Evolutionary conservation across 2,888 invertebrate genomes (phyloP).

Genomic region (Neuroscelio doddi): DNA sequence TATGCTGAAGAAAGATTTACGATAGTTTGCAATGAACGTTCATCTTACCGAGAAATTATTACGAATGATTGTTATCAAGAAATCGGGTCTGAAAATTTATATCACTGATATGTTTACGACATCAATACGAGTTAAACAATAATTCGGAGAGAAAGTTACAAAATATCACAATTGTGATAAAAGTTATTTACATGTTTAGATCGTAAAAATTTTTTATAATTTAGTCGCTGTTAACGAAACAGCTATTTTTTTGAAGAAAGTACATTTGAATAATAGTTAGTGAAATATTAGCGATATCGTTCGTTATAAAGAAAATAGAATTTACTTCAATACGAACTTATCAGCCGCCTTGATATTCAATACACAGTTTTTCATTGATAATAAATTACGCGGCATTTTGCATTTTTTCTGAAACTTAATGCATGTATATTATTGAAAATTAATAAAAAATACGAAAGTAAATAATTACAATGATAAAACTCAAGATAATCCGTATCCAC

Average conservation of each 20-base stretch:
- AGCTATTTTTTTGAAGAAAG: too few relatives aligned
- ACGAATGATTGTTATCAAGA: constrained; percentile 10
- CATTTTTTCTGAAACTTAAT: constrained; percentile 13
- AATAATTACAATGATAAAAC: constrained; percentile 32
- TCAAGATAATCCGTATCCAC: constrained; percentile 7
- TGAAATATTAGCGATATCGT: not conserved
- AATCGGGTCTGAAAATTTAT: not conserved
- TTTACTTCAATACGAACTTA: not conserved
- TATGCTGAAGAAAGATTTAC: constrained; percentile 36
- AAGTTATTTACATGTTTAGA: too few relatives aligned
- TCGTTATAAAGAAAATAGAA: not conserved
- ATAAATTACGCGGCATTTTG: constrained; percentile 24
- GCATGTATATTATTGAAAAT: constrained; percentile 24
- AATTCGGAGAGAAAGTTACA: too few relatives aligned
- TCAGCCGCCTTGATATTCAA: constrained; percentile 4
- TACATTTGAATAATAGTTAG: too few relatives aligned
- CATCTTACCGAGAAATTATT: constrained; percentile 34
- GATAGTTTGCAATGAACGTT: constrained; percentile 27
- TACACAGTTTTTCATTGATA: constrained; percentile 14
- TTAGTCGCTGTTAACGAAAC: too few relatives aligned
- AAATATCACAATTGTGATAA: too few relatives aligned
- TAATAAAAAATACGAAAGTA: constrained; percentile 28
- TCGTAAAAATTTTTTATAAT: too few relatives aligned
- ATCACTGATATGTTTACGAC: not conserved
- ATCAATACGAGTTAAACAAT: too few relatives aligned